Evolutionary conservation across 2,113 vertebrate species (phyloP).

Genomic region (Setophaga coronata): DNA sequence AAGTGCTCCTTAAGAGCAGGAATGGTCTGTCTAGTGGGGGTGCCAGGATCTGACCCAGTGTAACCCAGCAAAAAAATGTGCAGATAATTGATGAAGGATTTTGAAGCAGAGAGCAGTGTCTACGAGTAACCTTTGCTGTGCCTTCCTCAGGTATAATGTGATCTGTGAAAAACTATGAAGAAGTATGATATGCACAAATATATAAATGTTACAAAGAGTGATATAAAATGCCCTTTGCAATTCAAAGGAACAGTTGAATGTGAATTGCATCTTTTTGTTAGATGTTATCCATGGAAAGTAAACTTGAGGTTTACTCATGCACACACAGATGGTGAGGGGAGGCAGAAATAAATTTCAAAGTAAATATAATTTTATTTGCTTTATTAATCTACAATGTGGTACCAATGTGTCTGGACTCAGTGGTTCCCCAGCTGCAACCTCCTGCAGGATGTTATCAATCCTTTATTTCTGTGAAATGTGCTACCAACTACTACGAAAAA

Average conservation of each 20-base stretch:
- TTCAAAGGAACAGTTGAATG: not conserved
- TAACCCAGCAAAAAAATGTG: not conserved
- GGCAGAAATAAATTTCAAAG: constrained; percentile 38
- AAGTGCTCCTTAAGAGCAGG: not conserved
- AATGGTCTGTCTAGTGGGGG: not conserved
- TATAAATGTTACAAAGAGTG: not conserved
- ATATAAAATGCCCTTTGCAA: not conserved
- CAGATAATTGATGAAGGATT: not conserved
- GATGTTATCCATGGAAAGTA: not conserved
- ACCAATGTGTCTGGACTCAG: constrained; percentile 24
- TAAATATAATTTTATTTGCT: constrained; percentile 52
- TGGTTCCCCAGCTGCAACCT: constrained; percentile 1
- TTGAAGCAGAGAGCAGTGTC: not conserved
- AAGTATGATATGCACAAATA: not conserved
- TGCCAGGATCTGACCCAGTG: not conserved
- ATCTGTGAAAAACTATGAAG: not conserved
- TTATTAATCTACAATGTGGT: constrained; percentile 48
- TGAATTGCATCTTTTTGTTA: not conserved
- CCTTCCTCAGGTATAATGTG: not conserved
- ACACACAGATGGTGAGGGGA: not conserved
- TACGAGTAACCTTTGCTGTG: not conserved
- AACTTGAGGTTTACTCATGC: not conserved
- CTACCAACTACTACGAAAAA: not conserved
- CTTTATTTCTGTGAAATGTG: constrained; percentile 14
- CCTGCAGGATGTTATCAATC: constrained; percentile 10